Evolutionary conservation across 53 echinoderm and acorn worm genomes (phyloP).

Genomic region (Henricia sp.): DNA sequence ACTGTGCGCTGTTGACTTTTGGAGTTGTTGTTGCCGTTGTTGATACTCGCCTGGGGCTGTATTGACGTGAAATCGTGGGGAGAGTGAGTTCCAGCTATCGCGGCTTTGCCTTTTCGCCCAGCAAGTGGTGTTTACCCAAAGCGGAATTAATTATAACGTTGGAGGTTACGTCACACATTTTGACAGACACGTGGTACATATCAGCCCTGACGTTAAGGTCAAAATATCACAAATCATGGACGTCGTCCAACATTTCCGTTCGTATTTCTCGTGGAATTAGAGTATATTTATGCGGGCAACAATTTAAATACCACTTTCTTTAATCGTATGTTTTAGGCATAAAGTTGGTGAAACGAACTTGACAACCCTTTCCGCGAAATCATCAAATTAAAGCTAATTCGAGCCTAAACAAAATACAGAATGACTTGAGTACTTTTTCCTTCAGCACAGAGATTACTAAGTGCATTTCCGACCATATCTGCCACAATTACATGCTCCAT

Average conservation of each 20-base stretch:
- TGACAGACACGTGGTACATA: constrained; percentile 4
- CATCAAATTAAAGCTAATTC: no score
- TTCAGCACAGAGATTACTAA: no score
- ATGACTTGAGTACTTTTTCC: no score
- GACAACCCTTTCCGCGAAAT: no score
- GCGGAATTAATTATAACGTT: constrained; percentile 32
- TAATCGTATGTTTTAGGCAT: no score
- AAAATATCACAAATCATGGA: constrained; percentile 13
- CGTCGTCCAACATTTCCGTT: no score
- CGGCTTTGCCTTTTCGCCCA: not conserved
- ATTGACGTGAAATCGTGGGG: constrained; percentile 15
- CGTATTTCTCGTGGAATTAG: no score
- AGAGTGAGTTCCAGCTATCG: not conserved
- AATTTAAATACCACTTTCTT: no score
- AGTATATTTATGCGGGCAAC: no score
- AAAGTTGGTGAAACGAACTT: no score
- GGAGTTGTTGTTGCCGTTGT: not conserved
- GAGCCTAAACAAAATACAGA: no score
- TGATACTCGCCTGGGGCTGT: constrained; percentile 42
- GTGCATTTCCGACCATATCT: constrained; percentile 15
- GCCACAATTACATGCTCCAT: constrained; percentile 57
- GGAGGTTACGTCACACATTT: constrained; percentile 34
- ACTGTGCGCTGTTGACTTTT: constrained; percentile 50
- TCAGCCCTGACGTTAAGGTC: not conserved
- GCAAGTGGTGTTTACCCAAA: constrained; percentile 21